Conservation (phyloP, 2,888 invertebrate species). For the Callyntrura guangdongensis region DNA sequence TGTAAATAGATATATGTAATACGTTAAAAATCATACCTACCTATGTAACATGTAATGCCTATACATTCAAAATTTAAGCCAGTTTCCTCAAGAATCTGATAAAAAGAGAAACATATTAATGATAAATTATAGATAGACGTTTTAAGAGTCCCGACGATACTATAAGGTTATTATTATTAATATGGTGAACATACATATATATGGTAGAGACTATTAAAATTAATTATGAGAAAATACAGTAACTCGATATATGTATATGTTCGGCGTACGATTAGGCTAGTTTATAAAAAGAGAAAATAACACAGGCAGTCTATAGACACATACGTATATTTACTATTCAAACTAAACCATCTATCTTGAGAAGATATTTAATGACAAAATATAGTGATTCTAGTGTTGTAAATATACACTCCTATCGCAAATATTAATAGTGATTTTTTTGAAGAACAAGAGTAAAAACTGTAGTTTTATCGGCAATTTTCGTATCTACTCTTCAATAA, state of each 20-base stretch:
- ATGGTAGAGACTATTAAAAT: not conserved
- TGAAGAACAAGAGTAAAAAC: too few species aligned
- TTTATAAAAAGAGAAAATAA: too few species aligned
- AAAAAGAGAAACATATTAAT: not conserved
- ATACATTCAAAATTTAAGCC: not conserved
- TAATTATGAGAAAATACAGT: not conserved
- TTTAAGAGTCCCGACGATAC: not conserved
- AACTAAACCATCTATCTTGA: too few species aligned
- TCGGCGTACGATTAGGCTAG: not conserved
- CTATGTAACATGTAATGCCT: too few species aligned
- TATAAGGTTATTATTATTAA: too few species aligned
- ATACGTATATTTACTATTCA: not conserved
- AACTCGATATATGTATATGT: not conserved
- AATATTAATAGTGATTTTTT: not conserved
- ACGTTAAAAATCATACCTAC: too few species aligned
- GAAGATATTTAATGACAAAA: not conserved
- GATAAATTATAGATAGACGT: conserved; percentile 1
- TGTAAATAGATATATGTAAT: too few species aligned
- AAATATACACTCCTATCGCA: not conserved
- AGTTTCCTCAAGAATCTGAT: not conserved
- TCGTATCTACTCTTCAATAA: too few species aligned
- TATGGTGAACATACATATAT: not conserved
- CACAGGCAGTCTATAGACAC: conserved; percentile 1
- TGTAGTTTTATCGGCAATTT: too few species aligned
- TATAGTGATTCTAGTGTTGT: not conserved